Percentiles rank a stretch among this genome's conserved stretches.
Conservation (phyloP, 1,140 invertebrate species). For the Philopotamus ludificatus region DNA sequence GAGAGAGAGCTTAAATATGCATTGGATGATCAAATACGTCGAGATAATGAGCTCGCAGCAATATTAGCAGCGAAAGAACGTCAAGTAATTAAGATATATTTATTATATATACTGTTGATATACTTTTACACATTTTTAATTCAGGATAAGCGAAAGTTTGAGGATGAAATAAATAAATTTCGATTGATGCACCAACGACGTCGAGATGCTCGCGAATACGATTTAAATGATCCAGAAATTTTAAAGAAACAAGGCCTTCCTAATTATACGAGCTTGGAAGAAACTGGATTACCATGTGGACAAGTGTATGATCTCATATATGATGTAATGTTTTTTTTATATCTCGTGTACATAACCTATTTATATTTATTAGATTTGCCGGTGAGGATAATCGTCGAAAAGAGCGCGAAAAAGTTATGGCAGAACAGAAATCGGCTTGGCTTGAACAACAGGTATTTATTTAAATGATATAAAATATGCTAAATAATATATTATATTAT, state of each 20-base stretch:
- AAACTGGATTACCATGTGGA: constrained; percentile 67
- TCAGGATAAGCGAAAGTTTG: constrained; percentile 65
- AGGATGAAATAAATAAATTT: constrained; percentile 73
- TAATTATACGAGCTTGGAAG: constrained; percentile 68
- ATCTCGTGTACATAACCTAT: too few species aligned
- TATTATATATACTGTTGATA: constrained; percentile 25
- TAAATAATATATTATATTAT: neutral
- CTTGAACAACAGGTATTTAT: constrained; percentile 65
- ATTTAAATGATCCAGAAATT: constrained; percentile 78
- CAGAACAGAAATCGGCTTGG: constrained; percentile 75
- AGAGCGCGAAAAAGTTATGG: constrained; percentile 66
- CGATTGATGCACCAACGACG: constrained; percentile 70
- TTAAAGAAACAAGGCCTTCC: constrained; percentile 73
- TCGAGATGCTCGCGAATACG: constrained; percentile 75
- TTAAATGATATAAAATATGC: neutral
- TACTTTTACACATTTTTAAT: constrained; percentile 19
- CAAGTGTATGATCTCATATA: constrained; percentile 65
- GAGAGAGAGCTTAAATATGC: constrained; percentile 64
- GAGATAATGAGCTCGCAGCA: constrained; percentile 62
- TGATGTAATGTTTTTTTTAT: neutral
- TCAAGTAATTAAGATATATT: constrained; percentile 53
- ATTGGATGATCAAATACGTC: constrained; percentile 66
- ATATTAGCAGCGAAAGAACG: constrained; percentile 61
- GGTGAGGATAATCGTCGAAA: constrained; percentile 71
- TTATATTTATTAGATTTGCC: constrained; percentile 64